These are phyloP conservation scores for Cynoglossus semilaevis DNA, from an alignment of 2,113 vertebrate species.

Conservation along the genomic window DNA sequence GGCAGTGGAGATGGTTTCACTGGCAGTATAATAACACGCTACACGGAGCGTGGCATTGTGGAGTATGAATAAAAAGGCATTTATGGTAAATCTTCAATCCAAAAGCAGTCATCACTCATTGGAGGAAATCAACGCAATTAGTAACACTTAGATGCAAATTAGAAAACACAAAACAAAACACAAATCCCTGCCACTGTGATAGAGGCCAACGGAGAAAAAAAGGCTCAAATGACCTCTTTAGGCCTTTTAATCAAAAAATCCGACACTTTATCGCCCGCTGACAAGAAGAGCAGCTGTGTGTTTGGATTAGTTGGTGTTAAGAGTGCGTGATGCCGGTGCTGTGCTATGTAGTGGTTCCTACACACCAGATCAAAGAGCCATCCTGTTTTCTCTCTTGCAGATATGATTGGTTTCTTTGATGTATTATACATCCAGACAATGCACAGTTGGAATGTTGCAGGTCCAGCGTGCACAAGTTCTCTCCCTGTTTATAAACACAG, in stretches of 20 bases:
- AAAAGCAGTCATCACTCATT: conserved; percentile 76
- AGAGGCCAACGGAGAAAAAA: conserved; percentile 40
- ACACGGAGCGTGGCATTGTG: conserved; percentile 75
- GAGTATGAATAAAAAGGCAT: conserved; percentile 78
- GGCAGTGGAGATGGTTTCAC: conserved; percentile 74
- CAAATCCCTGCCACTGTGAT: conserved; percentile 59
- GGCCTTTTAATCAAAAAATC: conserved; percentile 44
- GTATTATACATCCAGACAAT: conserved; percentile 27
- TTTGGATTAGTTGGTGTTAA: neutral
- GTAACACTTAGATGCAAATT: conserved; percentile 78
- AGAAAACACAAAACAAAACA: conserved; percentile 61
- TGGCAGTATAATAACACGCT: conserved; percentile 79
- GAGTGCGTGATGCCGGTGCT: neutral
- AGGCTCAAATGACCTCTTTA: conserved; percentile 63
- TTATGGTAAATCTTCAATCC: conserved; percentile 74
- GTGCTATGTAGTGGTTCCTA: conserved; percentile 30
- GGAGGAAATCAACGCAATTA: conserved; percentile 80
- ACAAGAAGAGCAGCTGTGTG: conserved; percentile 15
- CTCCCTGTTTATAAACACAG: too few relatives aligned
- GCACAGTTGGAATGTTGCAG: conserved; percentile 4
- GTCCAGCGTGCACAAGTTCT: too few relatives aligned
- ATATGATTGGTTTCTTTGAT: conserved; percentile 39
- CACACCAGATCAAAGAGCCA: conserved; percentile 23
- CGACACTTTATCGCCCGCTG: conserved; percentile 28
- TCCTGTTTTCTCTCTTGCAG: conserved; percentile 21